Evolutionary conservation across 1,140 invertebrate species (phyloP).

Genomic region (Dreissena polymorpha): DNA sequence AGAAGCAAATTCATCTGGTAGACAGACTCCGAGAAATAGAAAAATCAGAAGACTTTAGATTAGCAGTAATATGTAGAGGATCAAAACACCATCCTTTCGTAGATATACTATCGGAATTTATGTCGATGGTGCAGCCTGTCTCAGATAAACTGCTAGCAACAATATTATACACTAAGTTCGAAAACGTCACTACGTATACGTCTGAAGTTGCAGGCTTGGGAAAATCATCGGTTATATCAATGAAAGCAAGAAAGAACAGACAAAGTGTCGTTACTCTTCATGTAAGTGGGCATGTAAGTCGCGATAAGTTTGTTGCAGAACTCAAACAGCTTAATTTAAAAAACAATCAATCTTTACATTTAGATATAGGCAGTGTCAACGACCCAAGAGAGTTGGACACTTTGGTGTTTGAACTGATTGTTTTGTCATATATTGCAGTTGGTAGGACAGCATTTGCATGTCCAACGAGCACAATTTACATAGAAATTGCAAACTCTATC

Average conservation of each 20-base stretch:
- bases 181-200: constrained; percentile 43
- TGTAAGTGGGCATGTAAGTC: constrained; percentile 51
- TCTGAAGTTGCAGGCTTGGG: constrained; percentile 59
- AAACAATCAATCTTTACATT: constrained; percentile 44
- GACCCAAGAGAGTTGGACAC: constrained; percentile 51
- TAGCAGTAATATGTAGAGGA: constrained; percentile 49
- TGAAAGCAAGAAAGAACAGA: background rate
- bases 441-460: constrained; percentile 26
- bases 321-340: constrained; percentile 23
- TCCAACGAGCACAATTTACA: constrained; percentile 26
- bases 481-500: constrained; percentile 63
- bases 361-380: constrained; percentile 54
- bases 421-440: constrained; percentile 47
- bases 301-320: constrained; percentile 21
- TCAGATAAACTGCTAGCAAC: constrained; percentile 5
- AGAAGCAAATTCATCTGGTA: constrained; percentile 53
- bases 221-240: constrained; percentile 49
- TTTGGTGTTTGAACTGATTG: constrained; percentile 59
- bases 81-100: constrained; percentile 54
- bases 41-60: background rate
- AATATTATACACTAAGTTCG: constrained; percentile 34
- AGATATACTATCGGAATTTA: constrained; percentile 26
- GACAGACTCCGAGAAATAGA: constrained; percentile 26
- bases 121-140: constrained; percentile 13
- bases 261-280: constrained; percentile 43